These are phyloP conservation scores for Leptodactylus fuscus DNA, from an alignment of 2,113 vertebrate genomes.

Conservation along the genomic window DNA sequence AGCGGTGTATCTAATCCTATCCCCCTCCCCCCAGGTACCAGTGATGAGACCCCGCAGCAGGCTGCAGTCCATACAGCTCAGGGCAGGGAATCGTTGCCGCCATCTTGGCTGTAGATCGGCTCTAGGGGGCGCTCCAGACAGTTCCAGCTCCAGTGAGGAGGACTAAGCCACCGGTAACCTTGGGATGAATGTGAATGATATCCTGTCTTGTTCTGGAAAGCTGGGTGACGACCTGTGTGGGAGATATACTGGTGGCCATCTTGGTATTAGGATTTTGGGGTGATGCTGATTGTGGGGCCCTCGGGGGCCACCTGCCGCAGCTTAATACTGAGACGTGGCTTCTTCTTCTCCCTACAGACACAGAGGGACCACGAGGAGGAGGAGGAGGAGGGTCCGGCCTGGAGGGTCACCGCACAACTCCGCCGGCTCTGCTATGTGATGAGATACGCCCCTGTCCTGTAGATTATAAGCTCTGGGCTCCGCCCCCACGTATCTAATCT, in stretches of 20 bases:
- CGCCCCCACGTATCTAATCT: background rate
- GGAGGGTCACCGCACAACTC: background rate
- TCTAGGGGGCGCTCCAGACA: background rate
- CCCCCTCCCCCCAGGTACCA: background rate
- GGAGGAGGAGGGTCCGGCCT: no score
- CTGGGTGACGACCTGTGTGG: background rate
- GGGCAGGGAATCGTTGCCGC: background rate
- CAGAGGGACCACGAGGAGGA: no score
- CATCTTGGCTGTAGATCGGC: slow-evolving; percentile 44
- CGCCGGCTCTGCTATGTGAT: no score
- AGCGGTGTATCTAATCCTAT: background rate
- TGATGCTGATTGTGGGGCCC: background rate
- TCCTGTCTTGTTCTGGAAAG: background rate
- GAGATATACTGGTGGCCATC: no score
- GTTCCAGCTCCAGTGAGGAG: slow-evolving; percentile 52
- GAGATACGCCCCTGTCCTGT: no score
- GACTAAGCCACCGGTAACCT: slow-evolving; percentile 23
- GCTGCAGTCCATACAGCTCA: background rate
- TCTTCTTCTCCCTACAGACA: background rate
- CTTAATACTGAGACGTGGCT: no score
- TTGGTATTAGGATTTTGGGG: no score
- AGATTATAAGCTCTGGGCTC: background rate
- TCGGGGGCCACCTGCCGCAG: background rate
- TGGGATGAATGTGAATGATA: background rate
- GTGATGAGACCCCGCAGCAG: background rate